These are phyloP conservation scores for Lathamus discolor DNA, from an alignment of 2,113 vertebrate genomes.

Conservation along the genomic window DNA sequence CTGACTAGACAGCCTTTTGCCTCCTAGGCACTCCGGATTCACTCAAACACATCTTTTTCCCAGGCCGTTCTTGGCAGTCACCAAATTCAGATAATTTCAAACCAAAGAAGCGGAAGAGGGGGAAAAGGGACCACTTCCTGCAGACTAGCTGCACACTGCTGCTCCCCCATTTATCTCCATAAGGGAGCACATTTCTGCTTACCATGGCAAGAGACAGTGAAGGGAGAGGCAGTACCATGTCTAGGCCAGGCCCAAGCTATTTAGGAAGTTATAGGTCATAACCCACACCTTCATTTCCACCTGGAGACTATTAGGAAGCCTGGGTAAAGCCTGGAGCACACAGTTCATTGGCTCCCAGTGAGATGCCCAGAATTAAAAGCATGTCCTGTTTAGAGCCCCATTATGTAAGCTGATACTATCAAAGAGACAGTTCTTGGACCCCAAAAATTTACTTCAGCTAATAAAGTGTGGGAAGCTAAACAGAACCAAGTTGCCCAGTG, in stretches of 20 bases:
- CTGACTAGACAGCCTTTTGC: not conserved
- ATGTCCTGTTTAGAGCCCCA: not conserved
- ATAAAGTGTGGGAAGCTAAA: not conserved
- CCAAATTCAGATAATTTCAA: not conserved
- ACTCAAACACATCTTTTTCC: not conserved
- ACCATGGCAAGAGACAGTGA: not conserved
- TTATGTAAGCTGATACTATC: not conserved
- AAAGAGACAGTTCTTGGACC: not conserved
- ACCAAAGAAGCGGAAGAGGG: not conserved
- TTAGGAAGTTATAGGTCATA: conserved; percentile 16
- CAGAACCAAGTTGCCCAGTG: not conserved
- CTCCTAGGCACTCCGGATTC: not conserved
- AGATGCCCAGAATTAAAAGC: not conserved
- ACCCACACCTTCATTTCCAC: conserved; percentile 23
- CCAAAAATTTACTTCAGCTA: not conserved
- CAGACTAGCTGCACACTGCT: not conserved
- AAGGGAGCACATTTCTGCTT: not conserved
- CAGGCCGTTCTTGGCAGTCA: not conserved
- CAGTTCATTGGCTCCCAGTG: not conserved
- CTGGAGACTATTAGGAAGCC: conserved; percentile 18
- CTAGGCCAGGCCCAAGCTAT: not conserved
- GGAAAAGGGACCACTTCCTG: not conserved
- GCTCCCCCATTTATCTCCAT: not conserved
- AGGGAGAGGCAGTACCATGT: not conserved
- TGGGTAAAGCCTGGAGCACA: not conserved